Base-by-base conservation (phyloP, 37 sponge, comb jelly and placozoan genomes). In the Oopsacas minuta region DNA sequence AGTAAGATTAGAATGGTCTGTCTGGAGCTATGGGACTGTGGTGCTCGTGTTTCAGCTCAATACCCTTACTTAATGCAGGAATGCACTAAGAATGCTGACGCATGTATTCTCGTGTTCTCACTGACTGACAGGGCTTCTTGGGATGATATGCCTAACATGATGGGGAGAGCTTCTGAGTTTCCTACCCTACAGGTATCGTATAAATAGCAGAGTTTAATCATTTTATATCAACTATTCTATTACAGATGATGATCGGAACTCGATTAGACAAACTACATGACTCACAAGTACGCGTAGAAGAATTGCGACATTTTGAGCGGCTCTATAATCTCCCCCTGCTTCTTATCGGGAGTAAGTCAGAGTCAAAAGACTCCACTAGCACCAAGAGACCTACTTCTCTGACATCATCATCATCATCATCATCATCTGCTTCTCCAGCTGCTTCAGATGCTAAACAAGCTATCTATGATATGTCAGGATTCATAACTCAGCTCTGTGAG, bases 1-100 rank as follows among this genome's bases (percentile, higher is more conserved):
- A 46, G 17, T 17, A 61, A 61, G 75, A n/a, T 12, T 7, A n/a
- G 5, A 3, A 7, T 61, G 30, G 75, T 61, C 17, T n/a, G 30
- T 61, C 75, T 61, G 20, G 75, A 61, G 75, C 28, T 61, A 3
- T 61, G 75, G 75, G 75, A 61, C 32, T 61, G 75, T 61, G 75
- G 75, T 5, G 7, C 22, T 34, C 20, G 75, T 3, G 75, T n/a
- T 3, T 61, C 75, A 5, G 75, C 75, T n/a, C 20, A 61, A 34
- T 61, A 61, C 30, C 75, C 75, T 12, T 61, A 61, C 75, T 34
- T 61, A 12, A 61, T 61, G 75, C 28, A 61, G 30, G 32, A 61
- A 34, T 61, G 75, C 28, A n/a, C 30, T 34, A n/a, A 12, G 75
- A 12, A 61, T n/a, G 75, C 75, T 3, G 1, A 12, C 75, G 75